These are phyloP conservation scores for Phylloscopus trochilus DNA, from an alignment of 2,113 vertebrate genomes.

Conservation along the genomic window DNA sequence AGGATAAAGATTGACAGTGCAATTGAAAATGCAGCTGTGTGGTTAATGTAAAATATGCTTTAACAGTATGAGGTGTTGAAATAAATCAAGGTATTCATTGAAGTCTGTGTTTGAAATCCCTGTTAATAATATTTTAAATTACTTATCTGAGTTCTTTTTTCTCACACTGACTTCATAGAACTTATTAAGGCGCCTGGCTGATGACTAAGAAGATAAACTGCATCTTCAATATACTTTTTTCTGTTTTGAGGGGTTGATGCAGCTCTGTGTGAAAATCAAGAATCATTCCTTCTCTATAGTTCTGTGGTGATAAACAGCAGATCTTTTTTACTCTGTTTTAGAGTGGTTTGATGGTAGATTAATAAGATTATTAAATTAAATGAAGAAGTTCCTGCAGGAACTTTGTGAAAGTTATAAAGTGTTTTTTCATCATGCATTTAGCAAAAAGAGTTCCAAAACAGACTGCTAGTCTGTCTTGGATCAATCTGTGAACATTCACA, in stretches of 20 bases:
- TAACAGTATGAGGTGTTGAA: neutral
- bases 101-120: neutral
- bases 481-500: neutral
- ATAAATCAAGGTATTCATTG: neutral
- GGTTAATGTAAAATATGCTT: neutral
- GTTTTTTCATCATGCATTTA: neutral
- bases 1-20: neutral
- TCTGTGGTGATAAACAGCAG: neutral
- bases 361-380: neutral
- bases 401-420: neutral
- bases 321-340: neutral
- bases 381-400: neutral
- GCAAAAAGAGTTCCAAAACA: neutral
- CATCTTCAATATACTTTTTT: neutral
- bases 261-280: neutral
- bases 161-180: neutral
- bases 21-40: slow-evolving; percentile 2
- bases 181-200: neutral
- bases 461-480: neutral
- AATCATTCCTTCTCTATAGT: neutral
- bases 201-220: neutral
- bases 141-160: neutral
- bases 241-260: neutral
- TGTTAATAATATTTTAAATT: neutral
- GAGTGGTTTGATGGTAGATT: neutral